Evolutionary conservation across 2,797 vertebrate genomes (phyloP).

Genomic region (Hylomyscus alleni): DNA sequence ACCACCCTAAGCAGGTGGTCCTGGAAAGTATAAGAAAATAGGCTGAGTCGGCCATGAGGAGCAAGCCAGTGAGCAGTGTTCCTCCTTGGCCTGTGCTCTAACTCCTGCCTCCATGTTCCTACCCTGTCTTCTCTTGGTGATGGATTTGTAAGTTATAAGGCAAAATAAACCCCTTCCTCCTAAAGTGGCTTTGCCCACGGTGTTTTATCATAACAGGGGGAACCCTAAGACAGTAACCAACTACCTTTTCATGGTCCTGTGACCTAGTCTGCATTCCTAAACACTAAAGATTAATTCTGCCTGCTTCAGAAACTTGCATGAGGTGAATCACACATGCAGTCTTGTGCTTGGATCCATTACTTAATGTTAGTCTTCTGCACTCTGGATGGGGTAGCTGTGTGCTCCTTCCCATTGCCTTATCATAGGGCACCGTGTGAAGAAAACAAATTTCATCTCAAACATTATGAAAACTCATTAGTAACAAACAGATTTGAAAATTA

Average conservation of each 20-base stretch:
- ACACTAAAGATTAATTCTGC: background rate
- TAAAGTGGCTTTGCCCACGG: background rate
- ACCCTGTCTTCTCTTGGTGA: background rate
- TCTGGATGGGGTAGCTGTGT: background rate
- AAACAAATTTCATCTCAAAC: conserved; percentile 27
- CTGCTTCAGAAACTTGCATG: background rate
- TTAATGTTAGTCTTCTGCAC: background rate
- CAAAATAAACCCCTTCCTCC: background rate
- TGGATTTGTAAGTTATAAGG: background rate
- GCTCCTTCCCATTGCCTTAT: background rate
- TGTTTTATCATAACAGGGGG: background rate
- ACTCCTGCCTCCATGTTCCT: no score
- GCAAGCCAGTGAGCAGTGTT: background rate
- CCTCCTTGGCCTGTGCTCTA: background rate
- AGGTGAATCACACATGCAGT: background rate
- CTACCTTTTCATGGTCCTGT: conserved; percentile 16
- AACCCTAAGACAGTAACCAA: background rate
- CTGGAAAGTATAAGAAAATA: background rate
- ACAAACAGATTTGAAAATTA: background rate
- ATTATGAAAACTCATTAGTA: conserved; percentile 9
- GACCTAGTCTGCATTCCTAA: conserved; percentile 25
- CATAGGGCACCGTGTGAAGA: background rate
- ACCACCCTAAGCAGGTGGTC: background rate
- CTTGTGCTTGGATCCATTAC: background rate
- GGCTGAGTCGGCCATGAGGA: background rate